phyloP scores from a whole-genome alignment of 2,888 invertebrate species.

The Raillietiella orientalis region DNA sequence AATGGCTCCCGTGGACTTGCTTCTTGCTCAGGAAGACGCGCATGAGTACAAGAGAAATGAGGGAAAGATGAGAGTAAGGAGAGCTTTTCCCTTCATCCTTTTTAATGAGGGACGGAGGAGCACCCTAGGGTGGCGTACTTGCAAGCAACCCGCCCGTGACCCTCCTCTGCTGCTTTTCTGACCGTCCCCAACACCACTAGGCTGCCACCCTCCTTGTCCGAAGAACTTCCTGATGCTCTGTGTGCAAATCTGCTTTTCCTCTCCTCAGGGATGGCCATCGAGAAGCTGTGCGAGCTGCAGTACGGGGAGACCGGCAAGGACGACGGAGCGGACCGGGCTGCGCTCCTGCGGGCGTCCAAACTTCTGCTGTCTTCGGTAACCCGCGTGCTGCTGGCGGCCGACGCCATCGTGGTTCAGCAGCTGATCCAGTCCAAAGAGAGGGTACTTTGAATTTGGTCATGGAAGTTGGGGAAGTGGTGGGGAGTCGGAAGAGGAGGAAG shows the following conservation, averaged over 20 bases:
- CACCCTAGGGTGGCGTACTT: too few species aligned
- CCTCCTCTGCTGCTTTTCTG: too few species aligned
- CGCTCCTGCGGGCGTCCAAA: conserved; percentile 65
- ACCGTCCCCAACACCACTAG: too few species aligned
- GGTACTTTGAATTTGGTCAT: too few species aligned
- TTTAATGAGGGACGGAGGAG: too few species aligned
- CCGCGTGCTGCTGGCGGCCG: conserved; percentile 72
- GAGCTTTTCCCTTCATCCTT: too few species aligned
- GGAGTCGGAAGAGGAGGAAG: conserved; percentile 43
- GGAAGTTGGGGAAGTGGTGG: too few species aligned
- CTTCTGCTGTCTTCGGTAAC: conserved; percentile 81
- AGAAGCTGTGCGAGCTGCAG: conserved; percentile 40
- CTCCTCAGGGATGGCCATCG: conserved; percentile 57
- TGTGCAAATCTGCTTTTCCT: conserved; percentile 1
- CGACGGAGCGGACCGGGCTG: conserved; percentile 23
- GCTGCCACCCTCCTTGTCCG: not conserved
- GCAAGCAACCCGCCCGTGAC: too few species aligned
- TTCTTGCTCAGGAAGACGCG: too few species aligned
- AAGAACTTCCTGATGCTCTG: not conserved
- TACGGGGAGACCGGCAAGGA: conserved; percentile 10
- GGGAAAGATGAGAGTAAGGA: too few species aligned
- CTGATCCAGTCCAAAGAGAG: conserved; percentile 81
- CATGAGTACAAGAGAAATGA: too few species aligned
- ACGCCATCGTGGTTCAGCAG: conserved; percentile 90
- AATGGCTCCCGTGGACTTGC: too few species aligned